Base-by-base conservation (phyloP, 2,113 vertebrate genomes). In the Neotragus pygmaeus region DNA sequence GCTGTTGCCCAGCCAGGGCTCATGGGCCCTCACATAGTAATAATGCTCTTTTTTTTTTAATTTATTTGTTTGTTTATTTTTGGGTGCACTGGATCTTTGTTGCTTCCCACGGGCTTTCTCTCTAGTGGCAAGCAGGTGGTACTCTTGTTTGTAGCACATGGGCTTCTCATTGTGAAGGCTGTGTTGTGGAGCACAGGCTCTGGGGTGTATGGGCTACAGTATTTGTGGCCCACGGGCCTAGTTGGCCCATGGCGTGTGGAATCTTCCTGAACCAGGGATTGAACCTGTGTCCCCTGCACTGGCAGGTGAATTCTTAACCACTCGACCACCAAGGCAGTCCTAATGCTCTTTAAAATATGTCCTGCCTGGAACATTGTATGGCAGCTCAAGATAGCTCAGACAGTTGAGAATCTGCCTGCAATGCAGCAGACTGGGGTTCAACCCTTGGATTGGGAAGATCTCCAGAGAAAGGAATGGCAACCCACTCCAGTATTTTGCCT, bases 21-120 rank as follows among this genome's bases (percentile, higher is more conserved):
- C 45, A 7, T 0, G 3, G 62, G 28, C 23, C 70, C 45, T 60
- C 86, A 21, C 7, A 0, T 49, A 95, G 78, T 94, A 96, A 96
- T 96, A 97, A 83, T 66, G 96, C 82, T 89, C 77, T 77, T 96
- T 88, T 80, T 2, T 55, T n/a, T n/a, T n/a, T n/a, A n/a, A 39
- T 3, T 39, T 23, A 6, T 36, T 70, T 70, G 64, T 43, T 75
- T 75, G 39, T 75, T 75, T 75, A 75, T 27, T 43, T 75, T 75
- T 43, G 39, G 70, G 39, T 43, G 21, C 39, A 43, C 70, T 75
- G 39, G 39, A 27, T 75, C 70, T 75, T 33, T 43, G 70, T 43
- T 14, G 39, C 39, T 75, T 43, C 70, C 39, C 70, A 43, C 2
- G 6, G 39, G 70, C 23, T 75, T 43, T 75, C 39, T 75, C 39